Evolutionary conservation across 2,113 vertebrate species (phyloP).

Genomic region (Dermatemys mawii): DNA sequence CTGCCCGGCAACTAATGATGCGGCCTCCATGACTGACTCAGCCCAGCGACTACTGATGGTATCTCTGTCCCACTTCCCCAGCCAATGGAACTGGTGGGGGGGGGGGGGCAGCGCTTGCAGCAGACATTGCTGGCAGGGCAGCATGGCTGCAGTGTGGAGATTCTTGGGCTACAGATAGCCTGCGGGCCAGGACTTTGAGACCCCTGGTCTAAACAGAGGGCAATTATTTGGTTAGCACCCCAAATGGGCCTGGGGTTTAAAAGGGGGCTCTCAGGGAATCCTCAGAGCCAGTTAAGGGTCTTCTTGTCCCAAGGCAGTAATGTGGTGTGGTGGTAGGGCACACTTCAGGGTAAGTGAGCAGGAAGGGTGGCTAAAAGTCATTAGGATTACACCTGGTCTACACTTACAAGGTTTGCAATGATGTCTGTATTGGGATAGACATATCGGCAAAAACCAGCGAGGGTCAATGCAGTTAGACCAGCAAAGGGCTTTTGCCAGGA

Average conservation of each 20-base stretch:
- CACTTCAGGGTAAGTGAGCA: not conserved
- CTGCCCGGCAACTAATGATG: no score
- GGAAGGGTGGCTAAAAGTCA: not conserved
- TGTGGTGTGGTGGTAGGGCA: not conserved
- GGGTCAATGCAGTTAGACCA: not conserved
- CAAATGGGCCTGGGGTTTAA: slow-evolving; percentile 16
- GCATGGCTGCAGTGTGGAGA: no score
- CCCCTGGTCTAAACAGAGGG: not conserved
- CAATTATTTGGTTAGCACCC: not conserved
- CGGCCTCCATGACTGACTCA: no score
- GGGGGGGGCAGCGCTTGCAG: no score
- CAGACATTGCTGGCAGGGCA: no score
- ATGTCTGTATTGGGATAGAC: not conserved
- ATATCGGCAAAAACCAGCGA: not conserved
- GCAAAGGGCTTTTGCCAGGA: not conserved
- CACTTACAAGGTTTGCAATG: not conserved
- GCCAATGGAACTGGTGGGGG: no score
- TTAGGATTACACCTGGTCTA: not conserved
- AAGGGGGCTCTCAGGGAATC: not conserved
- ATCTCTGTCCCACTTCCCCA: no score
- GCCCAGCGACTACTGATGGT: no score
- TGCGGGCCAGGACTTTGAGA: no score
- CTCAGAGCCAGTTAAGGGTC: not conserved
- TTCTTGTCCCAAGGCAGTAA: not conserved
- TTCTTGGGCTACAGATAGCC: no score